Evolutionary conservation across 2,888 invertebrate species (phyloP), one percentile per base, ranked within the genome.

Genomic region (Schrankia costaestrigalis): DNA sequence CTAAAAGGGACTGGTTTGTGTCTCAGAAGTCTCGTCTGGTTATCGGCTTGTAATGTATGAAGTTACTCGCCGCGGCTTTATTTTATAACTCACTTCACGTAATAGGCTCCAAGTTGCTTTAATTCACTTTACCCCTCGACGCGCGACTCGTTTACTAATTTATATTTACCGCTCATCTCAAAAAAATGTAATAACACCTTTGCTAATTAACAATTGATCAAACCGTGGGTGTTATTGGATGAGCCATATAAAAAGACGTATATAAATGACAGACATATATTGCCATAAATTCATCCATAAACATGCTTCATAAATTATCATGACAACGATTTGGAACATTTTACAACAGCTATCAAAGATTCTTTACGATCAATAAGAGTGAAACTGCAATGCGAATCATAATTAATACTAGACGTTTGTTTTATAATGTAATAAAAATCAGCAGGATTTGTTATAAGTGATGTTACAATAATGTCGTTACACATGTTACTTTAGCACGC

Each of bases 1-100:
- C 88, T 89, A 89, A 89, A 88, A 89, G 89, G 88, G 89, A 74
- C 88, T 89, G 89, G 85, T 85, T 86, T 88, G 85, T 85, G 82
- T 89, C 87, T 88, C 82, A 81, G 75, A 79, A 85, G 88, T 87
- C 87, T 85, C 75, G 84, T 83, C 86, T 86, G 87, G 87, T 87
- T 89, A 89, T 88, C 85, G 84, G 87, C 84, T 77, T 80, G 84
- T 87, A 88, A 88, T 87, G 84, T 86, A 88, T 88, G 86, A 86
- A 87, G 81, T 85, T 80, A 71, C 74, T 76, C 78, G 78, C 73
- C 74, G 75, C 74, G 72, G 79, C 77, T 76, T 82, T 85, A 86
- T 86, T 86, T 86, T 86, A 86, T 84, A 85, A 83, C 84, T 86
- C 80, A 84, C 85, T 86, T 76, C 84, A 71, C 78, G 70, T 85